Percentiles rank a stretch among this genome's conserved stretches.
Evolutionary conservation across 92 coral and sea anemone genomes (phyloP).

Genomic region (Palythoa grandis): DNA sequence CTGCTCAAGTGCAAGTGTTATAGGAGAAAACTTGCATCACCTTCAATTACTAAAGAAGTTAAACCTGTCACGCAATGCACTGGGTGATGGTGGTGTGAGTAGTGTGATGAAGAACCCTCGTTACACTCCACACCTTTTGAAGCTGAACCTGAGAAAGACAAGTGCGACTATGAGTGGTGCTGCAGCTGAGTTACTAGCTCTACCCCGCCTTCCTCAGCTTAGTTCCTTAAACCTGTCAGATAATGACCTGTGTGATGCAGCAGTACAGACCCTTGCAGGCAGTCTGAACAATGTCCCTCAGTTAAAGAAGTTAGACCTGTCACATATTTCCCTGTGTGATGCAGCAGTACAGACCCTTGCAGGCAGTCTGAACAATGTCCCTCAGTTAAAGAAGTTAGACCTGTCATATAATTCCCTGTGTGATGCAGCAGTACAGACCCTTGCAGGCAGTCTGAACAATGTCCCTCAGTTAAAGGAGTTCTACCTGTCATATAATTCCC

Average conservation of each 20-base stretch:
- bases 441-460: too few species aligned
- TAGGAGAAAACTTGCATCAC: too few species aligned
- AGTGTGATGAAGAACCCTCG: constrained; percentile 13
- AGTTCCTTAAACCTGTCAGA: not conserved
- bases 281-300: too few species aligned
- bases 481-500: not conserved
- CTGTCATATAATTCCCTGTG: constrained; percentile 9
- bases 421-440: constrained; percentile 12
- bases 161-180: not conserved
- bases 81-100: constrained; percentile 25
- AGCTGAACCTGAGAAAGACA: not conserved
- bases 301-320: too few species aligned
- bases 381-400: not conserved
- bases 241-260: constrained; percentile 20
- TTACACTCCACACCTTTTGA: constrained; percentile 7
- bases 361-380: not conserved
- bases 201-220: not conserved
- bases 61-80: not conserved
- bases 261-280: not conserved
- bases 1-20: not conserved
- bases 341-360: too few species aligned
- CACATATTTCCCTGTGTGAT: not conserved
- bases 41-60: not conserved
- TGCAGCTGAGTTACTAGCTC: too few species aligned
- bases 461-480: too few species aligned